A percentile compares a stretch with the other conserved stretches of the same genome.
Conservation (phyloP, 2,888 invertebrate species). For the Sisyra terminalis region DNA sequence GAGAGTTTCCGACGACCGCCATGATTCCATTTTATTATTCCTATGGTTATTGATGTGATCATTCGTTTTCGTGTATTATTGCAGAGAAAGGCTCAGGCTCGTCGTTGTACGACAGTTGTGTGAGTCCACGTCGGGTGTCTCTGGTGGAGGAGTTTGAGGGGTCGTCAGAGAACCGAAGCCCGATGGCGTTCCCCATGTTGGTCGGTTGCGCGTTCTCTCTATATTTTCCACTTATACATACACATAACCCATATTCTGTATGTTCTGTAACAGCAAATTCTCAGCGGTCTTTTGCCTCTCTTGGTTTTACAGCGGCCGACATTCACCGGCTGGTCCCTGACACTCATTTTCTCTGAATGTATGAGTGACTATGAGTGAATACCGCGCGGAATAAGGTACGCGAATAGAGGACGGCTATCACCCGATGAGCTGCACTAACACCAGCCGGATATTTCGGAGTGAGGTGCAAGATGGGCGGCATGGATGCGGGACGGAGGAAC, state of each 20-base stretch:
- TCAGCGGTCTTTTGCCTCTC: conserved; percentile 1
- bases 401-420: not conserved
- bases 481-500: too few species aligned
- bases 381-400: not conserved
- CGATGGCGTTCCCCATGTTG: too few species aligned
- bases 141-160: too few species aligned
- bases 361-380: not conserved
- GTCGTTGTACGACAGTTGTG: conserved; percentile 9
- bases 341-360: not conserved
- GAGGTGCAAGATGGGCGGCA: conserved; percentile 4
- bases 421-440: too few species aligned
- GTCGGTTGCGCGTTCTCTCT: too few species aligned
- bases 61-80: conserved; percentile 10
- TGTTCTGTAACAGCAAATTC: conserved; percentile 5
- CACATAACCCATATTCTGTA: not conserved
- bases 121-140: conserved; percentile 6
- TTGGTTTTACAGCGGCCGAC: not conserved
- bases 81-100: conserved; percentile 9
- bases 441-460: not conserved
- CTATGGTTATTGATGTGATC: conserved; percentile 8
- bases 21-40: not conserved
- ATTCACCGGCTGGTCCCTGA: not conserved
- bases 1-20: not conserved
- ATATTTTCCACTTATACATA: too few species aligned
- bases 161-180: too few species aligned